A percentile compares a stretch with the other conserved stretches of the same genome.
phyloP scores from a whole-genome alignment of 2,888 invertebrate genomes.

The Eustalomyia histrio region DNA sequence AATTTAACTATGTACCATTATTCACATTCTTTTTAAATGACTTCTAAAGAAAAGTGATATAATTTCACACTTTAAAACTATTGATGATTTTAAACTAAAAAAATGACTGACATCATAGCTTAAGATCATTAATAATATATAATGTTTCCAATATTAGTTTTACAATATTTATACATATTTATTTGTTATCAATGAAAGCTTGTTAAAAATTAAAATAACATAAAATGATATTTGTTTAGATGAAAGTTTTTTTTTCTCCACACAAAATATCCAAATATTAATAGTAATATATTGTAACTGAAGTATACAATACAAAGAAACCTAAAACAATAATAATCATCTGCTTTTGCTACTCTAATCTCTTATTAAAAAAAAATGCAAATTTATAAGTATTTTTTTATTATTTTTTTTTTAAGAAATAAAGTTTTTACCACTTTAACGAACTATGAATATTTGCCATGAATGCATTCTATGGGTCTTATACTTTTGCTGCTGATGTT shows the following conservation, averaged over 20 bases:
- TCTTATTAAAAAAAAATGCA: neutral
- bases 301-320: neutral
- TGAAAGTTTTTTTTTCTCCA: neutral
- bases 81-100: neutral
- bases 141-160: neutral
- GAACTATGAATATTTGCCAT: too few species aligned
- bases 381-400: neutral
- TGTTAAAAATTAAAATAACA: neutral
- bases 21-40: neutral
- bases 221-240: neutral
- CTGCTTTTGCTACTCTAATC: neutral
- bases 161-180: neutral
- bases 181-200: neutral
- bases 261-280: neutral
- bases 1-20: neutral
- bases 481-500: neutral
- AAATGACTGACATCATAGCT: neutral
- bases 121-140: conserved; percentile 26
- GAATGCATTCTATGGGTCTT: neutral
- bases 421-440: neutral
- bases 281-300: conserved; percentile 2
- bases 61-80: conserved; percentile 23
- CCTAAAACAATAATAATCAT: neutral
- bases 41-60: conserved; percentile 21
- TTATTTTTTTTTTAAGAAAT: neutral